phyloP scores from a whole-genome alignment of 2,888 invertebrate genomes.

The Hypercompe scribonia region DNA sequence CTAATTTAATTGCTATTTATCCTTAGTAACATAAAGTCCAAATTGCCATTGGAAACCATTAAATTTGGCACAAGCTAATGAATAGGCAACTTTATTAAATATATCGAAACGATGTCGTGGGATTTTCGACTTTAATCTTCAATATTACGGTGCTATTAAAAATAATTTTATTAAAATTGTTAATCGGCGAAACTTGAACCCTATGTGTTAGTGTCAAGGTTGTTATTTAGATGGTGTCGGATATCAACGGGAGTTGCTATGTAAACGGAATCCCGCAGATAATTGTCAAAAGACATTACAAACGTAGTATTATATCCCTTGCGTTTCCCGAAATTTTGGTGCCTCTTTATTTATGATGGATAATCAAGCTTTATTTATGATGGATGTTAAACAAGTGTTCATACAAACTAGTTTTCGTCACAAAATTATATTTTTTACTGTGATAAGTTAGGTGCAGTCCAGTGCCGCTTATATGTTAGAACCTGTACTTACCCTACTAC shows the following conservation, averaged over 20 bases:
- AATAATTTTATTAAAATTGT: constrained; percentile 24
- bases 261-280: constrained; percentile 20
- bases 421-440: neutral
- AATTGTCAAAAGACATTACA: constrained; percentile 17
- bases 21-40: neutral
- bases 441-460: no score
- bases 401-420: neutral
- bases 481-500: no score
- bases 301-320: neutral
- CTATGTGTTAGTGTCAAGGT: neutral
- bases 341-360: neutral
- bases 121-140: constrained; percentile 5
- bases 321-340: neutral
- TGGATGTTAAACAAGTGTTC: neutral
- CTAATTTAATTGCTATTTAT: neutral
- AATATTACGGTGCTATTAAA: constrained; percentile 19
- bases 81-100: constrained; percentile 8
- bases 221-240: neutral
- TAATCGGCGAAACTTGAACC: neutral
- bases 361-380: neutral
- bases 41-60: neutral
- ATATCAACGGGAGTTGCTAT: constrained; percentile 10
- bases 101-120: constrained; percentile 3
- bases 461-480: no score
- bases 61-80: neutral